A percentile compares a stretch with the other conserved stretches of the same genome.
Evolutionary conservation across 1,140 invertebrate genomes (phyloP).

Genomic region (Achroia grisella): DNA sequence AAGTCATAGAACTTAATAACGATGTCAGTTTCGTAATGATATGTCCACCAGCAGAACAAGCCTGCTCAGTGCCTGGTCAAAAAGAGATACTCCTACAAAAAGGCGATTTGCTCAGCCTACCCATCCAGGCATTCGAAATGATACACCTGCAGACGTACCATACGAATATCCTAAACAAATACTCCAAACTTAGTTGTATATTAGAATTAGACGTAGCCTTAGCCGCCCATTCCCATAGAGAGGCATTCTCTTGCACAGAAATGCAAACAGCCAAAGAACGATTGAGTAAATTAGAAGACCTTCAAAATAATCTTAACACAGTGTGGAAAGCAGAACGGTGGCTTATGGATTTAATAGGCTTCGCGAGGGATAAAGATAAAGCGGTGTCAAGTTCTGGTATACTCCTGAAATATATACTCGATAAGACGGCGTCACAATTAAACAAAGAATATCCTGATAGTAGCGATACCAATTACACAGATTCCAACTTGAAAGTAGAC

Average conservation of each 20-base stretch:
- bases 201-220: conserved; percentile 93
- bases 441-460: conserved; percentile 30
- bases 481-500: conserved; percentile 55
- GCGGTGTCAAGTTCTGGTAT: conserved; percentile 56
- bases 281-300: conserved; percentile 84
- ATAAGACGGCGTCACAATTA: conserved; percentile 52
- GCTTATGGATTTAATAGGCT: conserved; percentile 95
- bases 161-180: conserved; percentile 88
- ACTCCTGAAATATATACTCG: conserved; percentile 62
- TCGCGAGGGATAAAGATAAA: conserved; percentile 87
- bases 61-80: conserved; percentile 92
- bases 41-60: conserved; percentile 90
- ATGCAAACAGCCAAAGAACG: conserved; percentile 89
- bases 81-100: conserved; percentile 86
- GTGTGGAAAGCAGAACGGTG: conserved; percentile 95
- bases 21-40: conserved; percentile 93
- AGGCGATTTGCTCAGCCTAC: conserved; percentile 87
- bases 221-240: conserved; percentile 92
- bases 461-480: conserved; percentile 28
- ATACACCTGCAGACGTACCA: conserved; percentile 95
- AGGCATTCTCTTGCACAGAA: conserved; percentile 94
- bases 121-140: conserved; percentile 92
- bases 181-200: conserved; percentile 92
- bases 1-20: conserved; percentile 91
- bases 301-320: conserved; percentile 86